Conservation (phyloP, 2,113 vertebrate genomes). For the Pteropus alecto region DNA sequence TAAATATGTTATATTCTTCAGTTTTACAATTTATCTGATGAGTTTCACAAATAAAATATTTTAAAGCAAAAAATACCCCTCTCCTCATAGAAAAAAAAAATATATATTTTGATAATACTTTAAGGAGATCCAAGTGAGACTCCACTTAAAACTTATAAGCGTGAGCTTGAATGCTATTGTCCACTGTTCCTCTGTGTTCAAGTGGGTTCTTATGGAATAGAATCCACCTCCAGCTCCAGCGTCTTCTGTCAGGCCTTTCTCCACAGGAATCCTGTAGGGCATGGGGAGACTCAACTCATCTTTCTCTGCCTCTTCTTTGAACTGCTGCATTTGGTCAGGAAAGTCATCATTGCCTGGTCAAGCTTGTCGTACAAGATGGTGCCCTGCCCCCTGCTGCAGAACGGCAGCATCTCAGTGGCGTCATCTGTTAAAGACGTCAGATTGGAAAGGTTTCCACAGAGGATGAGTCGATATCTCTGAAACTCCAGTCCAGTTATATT, state of each 20-base stretch:
- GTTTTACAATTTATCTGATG: background rate
- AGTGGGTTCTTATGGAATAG: slow-evolving; percentile 94
- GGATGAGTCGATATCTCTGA: slow-evolving; percentile 92
- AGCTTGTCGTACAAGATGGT: slow-evolving; percentile 93
- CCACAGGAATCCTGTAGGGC: slow-evolving; percentile 93
- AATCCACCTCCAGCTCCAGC: slow-evolving; percentile 86
- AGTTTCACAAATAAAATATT: slow-evolving; percentile 15
- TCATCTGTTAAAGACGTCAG: slow-evolving; percentile 89
- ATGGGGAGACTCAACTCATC: slow-evolving; percentile 90
- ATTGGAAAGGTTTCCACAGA: slow-evolving; percentile 92
- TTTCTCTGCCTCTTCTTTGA: slow-evolving; percentile 93
- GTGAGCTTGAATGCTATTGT: slow-evolving; percentile 95
- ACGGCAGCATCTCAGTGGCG: slow-evolving; percentile 86
- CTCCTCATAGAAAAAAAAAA: background rate
- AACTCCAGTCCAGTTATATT: slow-evolving; percentile 92
- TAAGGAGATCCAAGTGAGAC: slow-evolving; percentile 93
- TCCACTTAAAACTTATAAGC: slow-evolving; percentile 95
- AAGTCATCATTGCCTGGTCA: slow-evolving; percentile 95
- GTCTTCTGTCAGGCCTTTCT: slow-evolving; percentile 93
- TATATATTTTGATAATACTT: slow-evolving; percentile 88
- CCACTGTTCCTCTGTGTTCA: slow-evolving; percentile 96
- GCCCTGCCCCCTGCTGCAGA: slow-evolving; percentile 88
- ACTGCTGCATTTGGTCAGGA: slow-evolving; percentile 96
- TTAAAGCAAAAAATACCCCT: background rate
- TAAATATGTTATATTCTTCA: background rate